A percentile compares a stretch with the other conserved stretches of the same genome.
Evolutionary conservation across 2,888 invertebrate species (phyloP).

Genomic region (Cheilosia pagana): DNA sequence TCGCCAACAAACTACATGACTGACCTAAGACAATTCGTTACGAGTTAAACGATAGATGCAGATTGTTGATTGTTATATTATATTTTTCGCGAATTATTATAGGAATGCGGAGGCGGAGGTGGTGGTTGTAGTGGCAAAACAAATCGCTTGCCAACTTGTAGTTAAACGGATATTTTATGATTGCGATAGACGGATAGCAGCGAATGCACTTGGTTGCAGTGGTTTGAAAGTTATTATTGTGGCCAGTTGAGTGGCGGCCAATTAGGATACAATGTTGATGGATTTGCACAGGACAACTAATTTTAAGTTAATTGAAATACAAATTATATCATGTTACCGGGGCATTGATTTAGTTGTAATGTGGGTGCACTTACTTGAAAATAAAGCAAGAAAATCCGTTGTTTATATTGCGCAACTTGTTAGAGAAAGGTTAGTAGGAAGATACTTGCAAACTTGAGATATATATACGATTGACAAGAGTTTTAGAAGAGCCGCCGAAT

Average conservation of each 20-base stretch:
- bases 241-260: constrained; percentile 36
- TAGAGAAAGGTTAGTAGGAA: not conserved
- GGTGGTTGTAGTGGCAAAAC: constrained; percentile 1
- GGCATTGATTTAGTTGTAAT: not conserved
- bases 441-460: not conserved
- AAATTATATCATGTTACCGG: constrained; percentile 44
- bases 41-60: constrained; percentile 59
- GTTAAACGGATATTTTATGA: constrained; percentile 53
- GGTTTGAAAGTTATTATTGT: constrained; percentile 26
- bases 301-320: not conserved
- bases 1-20: constrained; percentile 33
- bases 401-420: not conserved
- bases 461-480: too few species aligned
- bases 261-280: constrained; percentile 56
- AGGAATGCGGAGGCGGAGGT: constrained; percentile 34
- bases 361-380: constrained; percentile 31
- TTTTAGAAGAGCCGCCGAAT: too few species aligned
- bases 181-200: constrained; percentile 29
- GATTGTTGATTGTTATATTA: constrained; percentile 17
- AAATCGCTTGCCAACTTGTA: constrained; percentile 39
- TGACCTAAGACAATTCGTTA: constrained; percentile 72
- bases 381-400: not conserved
- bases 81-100: constrained; percentile 8
- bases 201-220: constrained; percentile 37
- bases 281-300: constrained; percentile 6